A percentile compares a stretch with the other conserved stretches of the same genome.
Conservation (phyloP, 23 tunicate genomes). For the Trididemnum nubilum region DNA sequence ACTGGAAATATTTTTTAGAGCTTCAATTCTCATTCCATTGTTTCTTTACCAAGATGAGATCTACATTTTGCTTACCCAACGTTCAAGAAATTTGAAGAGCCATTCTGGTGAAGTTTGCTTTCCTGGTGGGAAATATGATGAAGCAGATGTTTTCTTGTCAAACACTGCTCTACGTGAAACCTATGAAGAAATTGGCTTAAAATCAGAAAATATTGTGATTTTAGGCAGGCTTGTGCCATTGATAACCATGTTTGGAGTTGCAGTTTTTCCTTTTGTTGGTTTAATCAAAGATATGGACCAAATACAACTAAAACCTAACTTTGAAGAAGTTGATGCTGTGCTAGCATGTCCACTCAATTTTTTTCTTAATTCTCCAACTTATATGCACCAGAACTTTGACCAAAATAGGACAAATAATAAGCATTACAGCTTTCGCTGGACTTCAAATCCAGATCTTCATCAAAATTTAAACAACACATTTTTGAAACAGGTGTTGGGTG, state of each 20-base stretch:
- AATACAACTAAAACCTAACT: conserved; percentile 17
- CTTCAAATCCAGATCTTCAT: neutral
- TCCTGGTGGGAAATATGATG: conserved; percentile 77
- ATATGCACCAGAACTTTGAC: neutral
- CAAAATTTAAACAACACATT: neutral
- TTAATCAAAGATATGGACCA: conserved; percentile 23
- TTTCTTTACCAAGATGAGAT: conserved; percentile 12
- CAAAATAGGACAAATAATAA: neutral
- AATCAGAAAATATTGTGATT: conserved; percentile 27
- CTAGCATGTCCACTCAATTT: conserved; percentile 55
- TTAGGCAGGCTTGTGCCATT: conserved; percentile 37
- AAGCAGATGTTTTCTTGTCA: conserved; percentile 17
- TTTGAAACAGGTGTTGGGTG: conserved; percentile 8
- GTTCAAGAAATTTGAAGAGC: conserved; percentile 22
- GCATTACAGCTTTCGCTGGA: neutral
- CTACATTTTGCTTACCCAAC: conserved; percentile 40
- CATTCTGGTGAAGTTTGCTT: conserved; percentile 44
- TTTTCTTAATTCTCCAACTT: conserved; percentile 10
- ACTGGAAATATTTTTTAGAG: conserved; percentile 19
- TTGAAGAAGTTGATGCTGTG: conserved; percentile 47
- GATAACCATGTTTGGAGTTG: neutral
- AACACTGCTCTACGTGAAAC: conserved; percentile 69
- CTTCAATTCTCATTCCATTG: conserved; percentile 22
- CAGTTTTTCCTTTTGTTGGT: conserved; percentile 42
- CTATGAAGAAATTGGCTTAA: conserved; percentile 67